Evolutionary conservation across 2,888 invertebrate species (phyloP).

Genomic region (Lasioglossum oenotherae): DNA sequence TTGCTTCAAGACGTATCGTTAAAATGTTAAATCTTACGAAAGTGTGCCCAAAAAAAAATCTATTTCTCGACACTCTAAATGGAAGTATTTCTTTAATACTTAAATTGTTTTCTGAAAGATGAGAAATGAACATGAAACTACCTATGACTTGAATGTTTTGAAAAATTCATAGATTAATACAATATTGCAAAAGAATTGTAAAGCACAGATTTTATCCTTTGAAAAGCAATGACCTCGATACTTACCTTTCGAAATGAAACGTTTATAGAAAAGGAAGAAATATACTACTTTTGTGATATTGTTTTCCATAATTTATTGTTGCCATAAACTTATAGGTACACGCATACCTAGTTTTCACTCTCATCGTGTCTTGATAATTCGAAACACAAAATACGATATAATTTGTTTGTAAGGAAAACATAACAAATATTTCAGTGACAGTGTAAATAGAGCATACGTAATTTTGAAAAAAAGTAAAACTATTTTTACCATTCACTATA

Average conservation of each 20-base stretch:
- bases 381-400: background rate
- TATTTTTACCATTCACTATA: constrained; percentile 57
- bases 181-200: constrained; percentile 42
- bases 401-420: constrained; percentile 24
- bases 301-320: constrained; percentile 33
- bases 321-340: constrained; percentile 4
- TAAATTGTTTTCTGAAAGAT: constrained; percentile 12
- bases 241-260: constrained; percentile 11
- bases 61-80: background rate
- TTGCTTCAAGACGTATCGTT: background rate
- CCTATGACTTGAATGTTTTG: constrained; percentile 16
- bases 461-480: constrained; percentile 47
- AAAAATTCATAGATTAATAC: constrained; percentile 27
- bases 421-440: constrained; percentile 34
- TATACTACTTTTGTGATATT: constrained; percentile 53
- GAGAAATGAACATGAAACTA: constrained; percentile 23
- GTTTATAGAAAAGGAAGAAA: constrained; percentile 13
- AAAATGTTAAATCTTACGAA: background rate
- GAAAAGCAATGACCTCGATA: constrained; percentile 10
- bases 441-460: constrained; percentile 52
- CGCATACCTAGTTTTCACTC: constrained; percentile 1
- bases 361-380: constrained; percentile 16
- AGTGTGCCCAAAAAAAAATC: background rate
- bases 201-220: constrained; percentile 28
- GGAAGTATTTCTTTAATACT: constrained; percentile 13